Conservation (phyloP, 2,797 vertebrate species). For the Lepus oiostolus region DNA sequence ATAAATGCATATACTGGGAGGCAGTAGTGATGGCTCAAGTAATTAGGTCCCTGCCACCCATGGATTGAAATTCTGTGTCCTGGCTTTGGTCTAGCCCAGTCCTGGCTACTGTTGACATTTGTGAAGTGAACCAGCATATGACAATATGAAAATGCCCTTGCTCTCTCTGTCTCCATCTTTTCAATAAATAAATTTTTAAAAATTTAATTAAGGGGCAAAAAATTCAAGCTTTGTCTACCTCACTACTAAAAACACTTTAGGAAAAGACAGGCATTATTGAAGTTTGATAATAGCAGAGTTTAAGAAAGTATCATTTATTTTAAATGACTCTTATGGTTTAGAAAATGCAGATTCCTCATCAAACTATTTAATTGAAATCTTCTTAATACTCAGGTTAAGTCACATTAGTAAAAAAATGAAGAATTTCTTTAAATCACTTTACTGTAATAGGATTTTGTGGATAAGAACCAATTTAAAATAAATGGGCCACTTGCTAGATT, state of each 20-base stretch:
- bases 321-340: conserved; percentile 62
- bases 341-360: conserved; percentile 69
- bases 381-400: conserved; percentile 78
- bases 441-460: conserved; percentile 76
- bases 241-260: not conserved
- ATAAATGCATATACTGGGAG: no score
- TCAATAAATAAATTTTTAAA: no score
- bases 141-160: no score
- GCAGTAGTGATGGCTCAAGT: no score
- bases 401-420: conserved; percentile 69
- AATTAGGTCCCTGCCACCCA: no score
- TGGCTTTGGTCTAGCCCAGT: no score
- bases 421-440: conserved; percentile 79
- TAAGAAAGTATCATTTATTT: conserved; percentile 60
- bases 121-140: no score
- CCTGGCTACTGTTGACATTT: no score
- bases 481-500: conserved; percentile 75
- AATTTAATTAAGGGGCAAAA: not conserved
- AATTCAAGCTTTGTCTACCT: not conserved
- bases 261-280: conserved; percentile 16
- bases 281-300: conserved; percentile 31
- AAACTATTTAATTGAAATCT: conserved; percentile 74
- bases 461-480: conserved; percentile 81
- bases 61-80: no score
- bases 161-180: no score